Percentiles rank a stretch among this genome's conserved stretches.
Evolutionary conservation across 2,888 invertebrate genomes (phyloP).

Genomic region (Tetheella fluctuosa): DNA sequence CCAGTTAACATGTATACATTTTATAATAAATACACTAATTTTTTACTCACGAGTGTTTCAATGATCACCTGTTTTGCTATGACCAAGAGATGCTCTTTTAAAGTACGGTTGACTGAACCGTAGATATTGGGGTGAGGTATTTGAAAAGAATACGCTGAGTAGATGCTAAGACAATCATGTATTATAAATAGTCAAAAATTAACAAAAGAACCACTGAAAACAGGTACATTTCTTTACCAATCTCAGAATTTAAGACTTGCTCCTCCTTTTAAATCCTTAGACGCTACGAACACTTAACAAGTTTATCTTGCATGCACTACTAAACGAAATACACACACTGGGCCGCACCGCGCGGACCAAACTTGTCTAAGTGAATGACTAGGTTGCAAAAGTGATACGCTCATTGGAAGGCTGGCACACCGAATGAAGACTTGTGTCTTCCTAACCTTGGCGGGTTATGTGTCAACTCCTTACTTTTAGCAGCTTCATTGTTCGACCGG

Average conservation of each 20-base stretch:
- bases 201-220: slow-evolving; percentile 83
- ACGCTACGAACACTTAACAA: slow-evolving; percentile 82
- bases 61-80: slow-evolving; percentile 20
- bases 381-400: slow-evolving; percentile 76
- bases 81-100: slow-evolving; percentile 14
- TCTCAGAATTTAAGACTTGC: slow-evolving; percentile 79
- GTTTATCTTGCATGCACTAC: slow-evolving; percentile 80
- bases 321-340: slow-evolving; percentile 69
- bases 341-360: slow-evolving; percentile 41
- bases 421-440: slow-evolving; percentile 43
- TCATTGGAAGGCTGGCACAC: slow-evolving; percentile 54
- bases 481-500: slow-evolving; percentile 39
- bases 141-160: slow-evolving; percentile 55
- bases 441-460: slow-evolving; percentile 37
- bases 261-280: slow-evolving; percentile 78
- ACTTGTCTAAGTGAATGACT: slow-evolving; percentile 82
- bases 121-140: slow-evolving; percentile 9
- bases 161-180: slow-evolving; percentile 84
- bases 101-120: not conserved
- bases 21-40: slow-evolving; percentile 81
- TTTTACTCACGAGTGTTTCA: slow-evolving; percentile 55
- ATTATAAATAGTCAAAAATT: slow-evolving; percentile 84
- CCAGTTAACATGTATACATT: slow-evolving; percentile 80
- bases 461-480: slow-evolving; percentile 41
- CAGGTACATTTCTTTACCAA: slow-evolving; percentile 82